Conservation (phyloP, 2,113 vertebrate species). For the Paramormyrops kingsleyae region DNA sequence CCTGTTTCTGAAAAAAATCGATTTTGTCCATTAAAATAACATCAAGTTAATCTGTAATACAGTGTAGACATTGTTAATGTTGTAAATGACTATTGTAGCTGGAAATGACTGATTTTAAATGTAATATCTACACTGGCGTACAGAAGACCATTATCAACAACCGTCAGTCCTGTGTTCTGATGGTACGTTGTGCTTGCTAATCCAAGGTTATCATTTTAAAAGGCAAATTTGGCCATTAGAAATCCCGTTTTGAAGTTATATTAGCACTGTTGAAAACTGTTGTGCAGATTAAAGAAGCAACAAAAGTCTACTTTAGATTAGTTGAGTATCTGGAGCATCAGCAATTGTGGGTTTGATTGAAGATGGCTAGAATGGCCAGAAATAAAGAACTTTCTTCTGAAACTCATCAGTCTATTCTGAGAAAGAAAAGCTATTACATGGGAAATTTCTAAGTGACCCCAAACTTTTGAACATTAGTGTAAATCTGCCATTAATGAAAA, state of each 20-base stretch:
- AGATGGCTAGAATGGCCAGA: neutral
- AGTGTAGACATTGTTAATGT: neutral
- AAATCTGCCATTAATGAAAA: neutral
- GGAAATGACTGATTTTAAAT: neutral
- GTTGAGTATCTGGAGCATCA: neutral
- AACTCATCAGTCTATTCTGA: neutral
- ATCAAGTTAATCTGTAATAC: neutral
- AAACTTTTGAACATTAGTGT: neutral
- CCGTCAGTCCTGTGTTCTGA: neutral
- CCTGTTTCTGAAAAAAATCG: neutral
- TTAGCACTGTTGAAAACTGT: neutral
- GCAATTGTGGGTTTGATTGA: neutral
- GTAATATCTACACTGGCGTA: neutral
- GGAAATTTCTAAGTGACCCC: neutral
- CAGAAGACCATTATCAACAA: neutral
- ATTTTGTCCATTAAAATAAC: neutral
- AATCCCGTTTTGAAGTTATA: neutral
- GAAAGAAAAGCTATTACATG: neutral
- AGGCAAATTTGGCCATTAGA: neutral
- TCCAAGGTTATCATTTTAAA: neutral
- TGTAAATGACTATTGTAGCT: neutral
- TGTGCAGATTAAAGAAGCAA: neutral
- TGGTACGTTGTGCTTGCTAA: neutral
- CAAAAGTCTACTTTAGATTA: neutral
- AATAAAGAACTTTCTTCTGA: neutral